phyloP scores from a whole-genome alignment of 2,113 vertebrate genomes.

The Myrmophylax atrothorax region DNA sequence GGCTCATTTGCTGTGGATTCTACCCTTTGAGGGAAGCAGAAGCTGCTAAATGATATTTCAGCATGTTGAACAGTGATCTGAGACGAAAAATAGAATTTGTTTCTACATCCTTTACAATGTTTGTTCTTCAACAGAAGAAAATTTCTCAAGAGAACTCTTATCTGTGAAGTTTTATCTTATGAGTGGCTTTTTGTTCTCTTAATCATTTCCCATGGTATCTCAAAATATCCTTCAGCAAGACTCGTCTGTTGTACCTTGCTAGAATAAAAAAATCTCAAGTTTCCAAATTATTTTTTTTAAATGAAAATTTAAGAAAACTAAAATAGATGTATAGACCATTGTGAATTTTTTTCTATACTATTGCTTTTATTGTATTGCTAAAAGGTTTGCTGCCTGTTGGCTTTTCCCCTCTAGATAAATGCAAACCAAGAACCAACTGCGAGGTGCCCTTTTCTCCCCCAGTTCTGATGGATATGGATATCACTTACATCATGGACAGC shows the following conservation, averaged over 20 bases:
- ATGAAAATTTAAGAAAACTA: background rate
- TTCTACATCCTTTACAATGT: background rate
- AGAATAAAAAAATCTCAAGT: background rate
- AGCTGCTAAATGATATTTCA: background rate
- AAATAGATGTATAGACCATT: background rate
- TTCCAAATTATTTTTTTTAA: background rate
- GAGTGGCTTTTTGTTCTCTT: background rate
- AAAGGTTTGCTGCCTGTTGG: background rate
- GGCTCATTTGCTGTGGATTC: background rate
- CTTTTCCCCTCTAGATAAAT: constrained; percentile 78
- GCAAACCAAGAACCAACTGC: constrained; percentile 70
- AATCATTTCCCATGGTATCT: background rate
- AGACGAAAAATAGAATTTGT: background rate
- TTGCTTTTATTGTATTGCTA: background rate
- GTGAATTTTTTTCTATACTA: background rate
- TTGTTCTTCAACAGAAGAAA: background rate
- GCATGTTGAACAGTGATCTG: background rate
- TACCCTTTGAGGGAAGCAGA: background rate
- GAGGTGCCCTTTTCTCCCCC: background rate
- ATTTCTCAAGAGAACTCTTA: background rate
- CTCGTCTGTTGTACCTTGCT: background rate
- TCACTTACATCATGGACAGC: constrained; percentile 82
- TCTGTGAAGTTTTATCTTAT: background rate
- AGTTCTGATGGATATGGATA: constrained; percentile 76
- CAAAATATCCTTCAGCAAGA: background rate